phyloP scores from a whole-genome alignment of 23 tunicate species.

The Botrylloides violaceus region DNA sequence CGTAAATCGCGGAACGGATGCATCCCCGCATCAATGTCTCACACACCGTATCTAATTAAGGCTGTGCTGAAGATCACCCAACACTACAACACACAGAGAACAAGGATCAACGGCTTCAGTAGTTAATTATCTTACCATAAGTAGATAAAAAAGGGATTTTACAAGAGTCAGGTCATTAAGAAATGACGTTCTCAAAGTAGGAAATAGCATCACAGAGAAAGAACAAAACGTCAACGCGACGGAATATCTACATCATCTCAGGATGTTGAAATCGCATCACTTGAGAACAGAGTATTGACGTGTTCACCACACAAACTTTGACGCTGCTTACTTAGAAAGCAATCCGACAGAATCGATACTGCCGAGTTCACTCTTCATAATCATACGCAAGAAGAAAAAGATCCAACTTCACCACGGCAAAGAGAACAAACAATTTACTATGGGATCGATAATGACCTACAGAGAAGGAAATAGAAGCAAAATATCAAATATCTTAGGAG shows the following conservation, averaged over 20 bases:
- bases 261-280: neutral
- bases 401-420: neutral
- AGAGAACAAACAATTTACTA: neutral
- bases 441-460: too few species aligned
- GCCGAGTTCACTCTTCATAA: neutral
- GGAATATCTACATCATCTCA: neutral
- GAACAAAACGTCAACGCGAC: neutral
- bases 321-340: too few species aligned
- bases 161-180: neutral
- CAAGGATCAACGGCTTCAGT: conserved; percentile 9
- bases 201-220: neutral
- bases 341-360: too few species aligned
- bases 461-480: neutral
- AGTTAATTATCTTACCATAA: conserved; percentile 22
- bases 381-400: neutral
- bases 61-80: too few species aligned
- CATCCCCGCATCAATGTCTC: too few species aligned
- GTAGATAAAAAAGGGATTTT: conserved; percentile 14
- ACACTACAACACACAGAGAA: neutral
- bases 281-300: neutral
- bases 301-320: too few species aligned
- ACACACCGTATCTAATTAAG: too few species aligned
- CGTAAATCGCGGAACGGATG: too few species aligned
- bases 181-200: neutral
- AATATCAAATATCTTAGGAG: neutral